Evolutionary conservation across 2,888 invertebrate species (phyloP).

Genomic region (Odontocerum albicorne): DNA sequence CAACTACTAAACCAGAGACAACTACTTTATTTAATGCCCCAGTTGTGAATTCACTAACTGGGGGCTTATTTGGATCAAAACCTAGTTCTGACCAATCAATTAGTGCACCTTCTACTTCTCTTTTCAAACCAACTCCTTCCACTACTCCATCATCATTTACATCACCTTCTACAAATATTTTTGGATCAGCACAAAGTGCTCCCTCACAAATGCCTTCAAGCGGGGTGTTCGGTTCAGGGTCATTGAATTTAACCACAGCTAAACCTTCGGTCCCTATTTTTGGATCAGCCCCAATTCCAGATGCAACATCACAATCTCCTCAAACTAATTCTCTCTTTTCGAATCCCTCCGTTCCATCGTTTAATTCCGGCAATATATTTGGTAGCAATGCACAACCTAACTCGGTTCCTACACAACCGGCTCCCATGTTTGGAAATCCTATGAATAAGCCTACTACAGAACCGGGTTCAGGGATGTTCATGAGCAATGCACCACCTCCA

Average conservation of each 20-base stretch:
- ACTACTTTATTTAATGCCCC: slow-evolving; percentile 4
- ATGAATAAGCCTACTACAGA: slow-evolving; percentile 12
- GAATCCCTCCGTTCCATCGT: slow-evolving; percentile 5
- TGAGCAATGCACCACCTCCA: slow-evolving; percentile 18
- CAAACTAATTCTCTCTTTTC: slow-evolving; percentile 13
- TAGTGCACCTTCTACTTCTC: neutral
- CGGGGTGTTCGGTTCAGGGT: slow-evolving; percentile 20
- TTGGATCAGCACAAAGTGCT: slow-evolving; percentile 3
- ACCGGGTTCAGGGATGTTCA: slow-evolving; percentile 12
- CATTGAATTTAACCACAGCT: slow-evolving; percentile 1
- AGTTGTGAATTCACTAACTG: slow-evolving; percentile 1
- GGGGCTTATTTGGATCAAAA: slow-evolving; percentile 21
- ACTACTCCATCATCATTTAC: slow-evolving; percentile 19
- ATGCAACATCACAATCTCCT: neutral
- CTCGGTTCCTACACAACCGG: slow-evolving; percentile 1
- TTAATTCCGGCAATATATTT: slow-evolving; percentile 24
- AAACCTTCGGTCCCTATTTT: slow-evolving; percentile 20
- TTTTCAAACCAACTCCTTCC: slow-evolving; percentile 12
- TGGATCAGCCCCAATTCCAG: slow-evolving; percentile 11
- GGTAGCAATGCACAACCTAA: slow-evolving; percentile 10
- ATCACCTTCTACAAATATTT: slow-evolving; percentile 14
- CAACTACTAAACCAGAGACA: slow-evolving; percentile 31
- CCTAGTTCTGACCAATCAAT: slow-evolving; percentile 1
- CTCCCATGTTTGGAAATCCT: slow-evolving; percentile 13
- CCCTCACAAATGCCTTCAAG: slow-evolving; percentile 7